Percentiles rank a stretch among this genome's conserved stretches.
Evolutionary conservation across 2,888 invertebrate species (phyloP).

Genomic region (Platycnemis pennipes): DNA sequence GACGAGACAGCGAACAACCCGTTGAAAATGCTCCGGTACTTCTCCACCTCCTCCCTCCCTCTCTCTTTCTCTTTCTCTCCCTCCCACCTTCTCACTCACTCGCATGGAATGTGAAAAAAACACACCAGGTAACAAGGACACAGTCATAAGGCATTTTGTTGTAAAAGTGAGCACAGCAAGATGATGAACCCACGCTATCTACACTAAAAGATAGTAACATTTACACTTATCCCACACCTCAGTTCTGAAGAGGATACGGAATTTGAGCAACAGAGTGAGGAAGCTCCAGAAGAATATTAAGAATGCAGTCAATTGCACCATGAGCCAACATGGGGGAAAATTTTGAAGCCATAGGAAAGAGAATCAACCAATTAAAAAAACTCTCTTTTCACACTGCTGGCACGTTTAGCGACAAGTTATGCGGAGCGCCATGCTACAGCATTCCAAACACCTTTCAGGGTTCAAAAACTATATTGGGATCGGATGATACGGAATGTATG

Average conservation of each 20-base stretch:
- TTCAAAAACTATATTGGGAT: not conserved
- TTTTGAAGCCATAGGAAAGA: not conserved
- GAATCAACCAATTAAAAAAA: not conserved
- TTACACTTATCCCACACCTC: not conserved
- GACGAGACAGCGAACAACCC: slow-evolving; percentile 33
- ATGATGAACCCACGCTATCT: not conserved
- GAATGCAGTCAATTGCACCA: not conserved
- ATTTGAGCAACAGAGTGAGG: not conserved
- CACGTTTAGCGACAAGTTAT: not conserved
- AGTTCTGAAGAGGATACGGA: not conserved
- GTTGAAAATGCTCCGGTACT: slow-evolving; percentile 44
- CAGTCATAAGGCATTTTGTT: not conserved
- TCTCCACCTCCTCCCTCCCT: not conserved
- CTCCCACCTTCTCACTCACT: slow-evolving; percentile 1
- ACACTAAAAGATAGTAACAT: not conserved
- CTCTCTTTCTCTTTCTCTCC: not conserved
- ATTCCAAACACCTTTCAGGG: not conserved
- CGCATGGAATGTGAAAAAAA: not conserved
- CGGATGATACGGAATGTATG: not conserved
- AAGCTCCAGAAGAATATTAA: not conserved
- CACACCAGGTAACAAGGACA: not conserved
- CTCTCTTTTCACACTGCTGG: not conserved
- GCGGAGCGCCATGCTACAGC: not conserved
- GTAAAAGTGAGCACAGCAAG: not conserved
- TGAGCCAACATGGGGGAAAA: not conserved